phyloP scores from a whole-genome alignment of 2,113 vertebrate genomes.

The Microcebus jonahi region DNA sequence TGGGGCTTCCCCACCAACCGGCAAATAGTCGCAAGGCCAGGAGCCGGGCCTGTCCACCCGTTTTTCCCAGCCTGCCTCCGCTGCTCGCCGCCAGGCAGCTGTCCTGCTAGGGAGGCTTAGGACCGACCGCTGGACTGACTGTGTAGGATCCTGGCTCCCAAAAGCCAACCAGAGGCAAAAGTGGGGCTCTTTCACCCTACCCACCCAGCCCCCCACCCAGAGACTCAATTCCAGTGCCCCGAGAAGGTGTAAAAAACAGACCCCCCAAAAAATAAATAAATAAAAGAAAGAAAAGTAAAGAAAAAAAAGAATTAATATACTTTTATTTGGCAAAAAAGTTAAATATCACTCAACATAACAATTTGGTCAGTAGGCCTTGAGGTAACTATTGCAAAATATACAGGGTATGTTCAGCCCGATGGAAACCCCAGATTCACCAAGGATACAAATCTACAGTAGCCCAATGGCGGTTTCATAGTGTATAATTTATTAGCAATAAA shows the following conservation, averaged over 20 bases:
- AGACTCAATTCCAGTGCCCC: not conserved
- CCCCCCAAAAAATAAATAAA: not conserved
- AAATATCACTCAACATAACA: conserved; percentile 93
- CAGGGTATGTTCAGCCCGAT: conserved; percentile 86
- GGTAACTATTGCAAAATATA: conserved; percentile 95
- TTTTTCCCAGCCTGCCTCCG: not conserved
- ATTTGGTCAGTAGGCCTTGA: conserved; percentile 95
- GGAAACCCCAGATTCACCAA: conserved; percentile 81
- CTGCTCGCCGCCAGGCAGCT: accelerated
- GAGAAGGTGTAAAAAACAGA: conserved; percentile 57
- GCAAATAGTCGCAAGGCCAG: not conserved
- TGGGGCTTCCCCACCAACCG: not conserved
- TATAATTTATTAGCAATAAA: conserved; percentile 92
- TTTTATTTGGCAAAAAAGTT: conserved; percentile 98
- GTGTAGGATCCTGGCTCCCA: not conserved
- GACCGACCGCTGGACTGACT: not conserved
- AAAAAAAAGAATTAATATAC: conserved; percentile 89
- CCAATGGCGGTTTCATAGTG: conserved; percentile 85
- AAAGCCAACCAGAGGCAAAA: not conserved
- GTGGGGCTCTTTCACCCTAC: not conserved
- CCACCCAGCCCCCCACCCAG: not conserved
- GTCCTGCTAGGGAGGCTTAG: not conserved
- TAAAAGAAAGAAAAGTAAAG: not conserved
- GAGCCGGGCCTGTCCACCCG: accelerated
- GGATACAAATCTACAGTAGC: conserved; percentile 88